Percentiles rank a stretch among this genome's conserved stretches.
These are phyloP conservation scores for Tapirus terrestris DNA, from an alignment of 2,113 vertebrate genomes.

Conservation along the genomic window DNA sequence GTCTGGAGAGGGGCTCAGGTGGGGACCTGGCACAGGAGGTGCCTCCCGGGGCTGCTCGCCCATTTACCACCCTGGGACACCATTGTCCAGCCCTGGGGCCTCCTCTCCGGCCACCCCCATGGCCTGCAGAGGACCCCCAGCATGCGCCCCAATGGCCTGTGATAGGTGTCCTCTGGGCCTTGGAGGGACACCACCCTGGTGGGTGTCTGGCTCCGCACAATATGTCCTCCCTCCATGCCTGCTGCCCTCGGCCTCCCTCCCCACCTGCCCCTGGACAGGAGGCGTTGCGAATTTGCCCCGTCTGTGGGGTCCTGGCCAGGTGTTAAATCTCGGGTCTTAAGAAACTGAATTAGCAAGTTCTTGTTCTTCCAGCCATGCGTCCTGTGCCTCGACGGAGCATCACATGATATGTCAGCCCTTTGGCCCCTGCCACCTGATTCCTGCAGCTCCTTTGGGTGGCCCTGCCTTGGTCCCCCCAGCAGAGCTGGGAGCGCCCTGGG, in stretches of 20 bases:
- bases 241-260: background rate
- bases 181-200: background rate
- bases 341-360: fast-evolving
- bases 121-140: too few relatives aligned
- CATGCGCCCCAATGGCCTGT: fast-evolving
- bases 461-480: fast-evolving
- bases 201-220: background rate
- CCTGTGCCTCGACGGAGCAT: background rate
- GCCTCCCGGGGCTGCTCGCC: background rate
- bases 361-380: background rate
- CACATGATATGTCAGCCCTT: background rate
- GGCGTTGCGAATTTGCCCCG: background rate
- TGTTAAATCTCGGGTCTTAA: background rate
- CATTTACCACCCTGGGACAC: background rate
- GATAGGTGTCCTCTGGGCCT: too few relatives aligned
- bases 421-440: background rate
- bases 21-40: fast-evolving
- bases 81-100: too few relatives aligned
- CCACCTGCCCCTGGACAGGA: background rate
- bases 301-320: background rate
- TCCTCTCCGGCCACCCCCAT: too few relatives aligned
- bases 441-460: fast-evolving
- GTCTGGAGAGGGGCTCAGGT: background rate
- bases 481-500: background rate
- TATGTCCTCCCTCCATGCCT: fast-evolving